Conservation (phyloP, 2,888 invertebrate species). For the Theodoxus fluviatilis region DNA sequence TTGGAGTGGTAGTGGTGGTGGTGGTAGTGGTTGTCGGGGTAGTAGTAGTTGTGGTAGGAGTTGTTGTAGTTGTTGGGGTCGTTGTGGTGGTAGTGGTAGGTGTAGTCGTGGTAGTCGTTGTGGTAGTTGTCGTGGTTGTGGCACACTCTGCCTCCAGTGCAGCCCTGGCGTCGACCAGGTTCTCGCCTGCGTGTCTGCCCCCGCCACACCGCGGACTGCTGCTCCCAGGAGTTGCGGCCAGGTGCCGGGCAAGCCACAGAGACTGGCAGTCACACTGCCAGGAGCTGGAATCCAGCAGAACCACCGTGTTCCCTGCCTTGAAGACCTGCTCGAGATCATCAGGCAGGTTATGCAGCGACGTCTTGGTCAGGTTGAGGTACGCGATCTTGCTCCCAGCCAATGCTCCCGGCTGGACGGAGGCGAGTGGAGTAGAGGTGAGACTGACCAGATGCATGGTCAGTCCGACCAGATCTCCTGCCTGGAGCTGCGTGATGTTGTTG, state of each 20-base stretch:
- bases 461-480: constrained; percentile 29
- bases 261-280: constrained; percentile 44
- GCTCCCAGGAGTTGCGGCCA: constrained; percentile 17
- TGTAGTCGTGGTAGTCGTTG: constrained; percentile 27
- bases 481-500: constrained; percentile 37
- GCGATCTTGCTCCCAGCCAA: constrained; percentile 35
- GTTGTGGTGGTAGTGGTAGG: background rate
- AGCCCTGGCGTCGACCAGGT: constrained; percentile 29
- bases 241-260: constrained; percentile 41
- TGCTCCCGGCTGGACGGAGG: constrained; percentile 34
- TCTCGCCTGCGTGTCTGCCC: constrained; percentile 29
- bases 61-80: background rate
- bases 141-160: constrained; percentile 33
- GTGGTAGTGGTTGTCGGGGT: no score
- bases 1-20: no score
- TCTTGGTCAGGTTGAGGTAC: constrained; percentile 39
- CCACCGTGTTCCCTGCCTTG: background rate
- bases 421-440: constrained; percentile 38
- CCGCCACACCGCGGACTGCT: constrained; percentile 33
- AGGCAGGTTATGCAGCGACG: constrained; percentile 38
- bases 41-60: background rate
- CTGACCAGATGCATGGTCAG: constrained; percentile 35
- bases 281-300: constrained; percentile 27
- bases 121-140: constrained; percentile 32
- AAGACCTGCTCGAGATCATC: constrained; percentile 1